Evolutionary conservation across 2,888 invertebrate species (phyloP).

Genomic region (Rambutsinella grinnellia): DNA sequence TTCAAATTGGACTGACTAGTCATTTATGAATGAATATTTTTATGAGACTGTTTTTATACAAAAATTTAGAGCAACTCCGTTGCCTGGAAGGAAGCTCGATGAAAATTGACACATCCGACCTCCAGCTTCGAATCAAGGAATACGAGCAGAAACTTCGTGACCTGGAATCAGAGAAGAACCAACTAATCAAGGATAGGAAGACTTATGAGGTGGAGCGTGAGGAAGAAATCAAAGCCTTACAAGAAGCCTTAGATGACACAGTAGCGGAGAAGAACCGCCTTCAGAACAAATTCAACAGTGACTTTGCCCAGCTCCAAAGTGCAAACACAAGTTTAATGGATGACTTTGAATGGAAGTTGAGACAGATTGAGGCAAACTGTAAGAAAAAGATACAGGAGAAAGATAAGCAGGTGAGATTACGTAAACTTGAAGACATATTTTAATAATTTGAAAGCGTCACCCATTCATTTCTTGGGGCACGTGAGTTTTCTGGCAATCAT

Average conservation of each 20-base stretch:
- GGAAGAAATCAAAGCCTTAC: constrained; percentile 73
- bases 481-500: not conserved
- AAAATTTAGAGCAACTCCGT: constrained; percentile 56
- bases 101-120: constrained; percentile 67
- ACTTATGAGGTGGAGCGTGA: constrained; percentile 68
- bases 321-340: constrained; percentile 78
- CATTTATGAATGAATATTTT: not conserved
- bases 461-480: not conserved
- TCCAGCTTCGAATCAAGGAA: constrained; percentile 71
- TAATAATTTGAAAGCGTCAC: not conserved
- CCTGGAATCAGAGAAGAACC: constrained; percentile 42
- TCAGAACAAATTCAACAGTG: constrained; percentile 74
- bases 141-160: constrained; percentile 70
- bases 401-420: constrained; percentile 65
- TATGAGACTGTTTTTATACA: too few species aligned
- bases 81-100: constrained; percentile 53
- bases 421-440: not conserved
- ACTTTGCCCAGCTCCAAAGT: constrained; percentile 79
- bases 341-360: constrained; percentile 87
- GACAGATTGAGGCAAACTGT: constrained; percentile 81
- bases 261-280: constrained; percentile 74
- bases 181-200: constrained; percentile 68
- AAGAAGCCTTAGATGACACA: constrained; percentile 75
- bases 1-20: not conserved
- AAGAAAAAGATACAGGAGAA: constrained; percentile 75